Percentiles rank a stretch among this genome's conserved stretches.
Evolutionary conservation across 2,797 vertebrate genomes (phyloP).

Genomic region (Sebastes taczanowskii): DNA sequence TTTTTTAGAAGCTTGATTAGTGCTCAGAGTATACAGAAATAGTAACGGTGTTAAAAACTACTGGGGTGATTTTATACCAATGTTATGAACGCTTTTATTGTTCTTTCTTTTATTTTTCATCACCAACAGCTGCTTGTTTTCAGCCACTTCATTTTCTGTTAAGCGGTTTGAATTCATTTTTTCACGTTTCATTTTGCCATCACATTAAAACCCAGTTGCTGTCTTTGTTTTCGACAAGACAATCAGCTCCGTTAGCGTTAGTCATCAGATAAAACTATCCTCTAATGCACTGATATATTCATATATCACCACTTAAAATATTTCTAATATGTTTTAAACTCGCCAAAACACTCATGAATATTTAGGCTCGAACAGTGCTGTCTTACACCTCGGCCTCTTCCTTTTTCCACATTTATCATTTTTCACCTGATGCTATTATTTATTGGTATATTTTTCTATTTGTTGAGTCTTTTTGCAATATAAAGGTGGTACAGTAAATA

Average conservation of each 20-base stretch:
- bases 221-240: slow-evolving; percentile 73
- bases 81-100: slow-evolving; percentile 48
- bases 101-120: slow-evolving; percentile 6
- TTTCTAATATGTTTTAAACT: slow-evolving; percentile 56
- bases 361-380: slow-evolving; percentile 73
- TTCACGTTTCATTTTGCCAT: slow-evolving; percentile 5
- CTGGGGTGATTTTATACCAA: slow-evolving; percentile 60
- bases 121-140: slow-evolving; percentile 20
- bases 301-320: slow-evolving; percentile 61
- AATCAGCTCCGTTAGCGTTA: slow-evolving; percentile 70
- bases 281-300: slow-evolving; percentile 74
- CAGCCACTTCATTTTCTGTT: slow-evolving; percentile 1
- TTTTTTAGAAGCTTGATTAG: slow-evolving; percentile 65
- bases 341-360: slow-evolving; percentile 81
- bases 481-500: slow-evolving; percentile 80
- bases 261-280: slow-evolving; percentile 62
- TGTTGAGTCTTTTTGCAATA: slow-evolving; percentile 74
- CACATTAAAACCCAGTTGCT: slow-evolving; percentile 38
- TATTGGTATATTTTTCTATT: slow-evolving; percentile 67
- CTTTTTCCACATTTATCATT: slow-evolving; percentile 31
- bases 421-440: slow-evolving; percentile 62
- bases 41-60: slow-evolving; percentile 49
- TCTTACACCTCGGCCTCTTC: slow-evolving; percentile 51
- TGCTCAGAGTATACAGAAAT: slow-evolving; percentile 57
- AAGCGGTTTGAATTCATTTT: background rate